Evolutionary conservation across 2,888 invertebrate genomes (phyloP), one percentile per base, ranked within the genome.

Genomic region (Meteorus cinctellus): DNA sequence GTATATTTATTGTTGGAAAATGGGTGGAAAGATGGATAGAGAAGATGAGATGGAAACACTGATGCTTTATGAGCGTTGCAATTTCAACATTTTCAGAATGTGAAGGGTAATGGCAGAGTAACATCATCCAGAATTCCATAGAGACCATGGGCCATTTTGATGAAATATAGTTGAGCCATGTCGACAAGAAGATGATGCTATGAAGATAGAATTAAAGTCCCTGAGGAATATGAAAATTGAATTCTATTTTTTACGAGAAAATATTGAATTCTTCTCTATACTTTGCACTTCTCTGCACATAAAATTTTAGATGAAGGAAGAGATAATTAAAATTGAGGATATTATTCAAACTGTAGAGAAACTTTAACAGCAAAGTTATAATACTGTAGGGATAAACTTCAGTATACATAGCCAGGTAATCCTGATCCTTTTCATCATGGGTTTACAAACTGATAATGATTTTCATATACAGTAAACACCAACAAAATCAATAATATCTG

Each of bases 91-190:
- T 55, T 19, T 55, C 19, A 8, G 19, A 19, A 55, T 55, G 55
- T n/a, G n/a, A 19, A 8, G 19, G 48, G 19, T 55, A 8, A 55
- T 55, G 55, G 19, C 24, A 55, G 19, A 55, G 55, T 55, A 55
- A 55, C 55, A 19, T 55, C 55, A 19, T 55, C 19, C n/a, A 5
- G 55, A 55, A 55, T 55, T n/a, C 55, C 55, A 55, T 55, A 19
- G 19, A 19, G 19, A 55, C 19, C 8, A 1, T 19, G 19, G 55
- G 6, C 19, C 10, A 55, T 55, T 19, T 19, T 55, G 55, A 2
- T 55, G 55, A 19, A 55, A 55, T 55, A 55, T 55, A 19, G 4
- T 55, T 4, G 4, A 8, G 10, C n/a, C 19, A 55, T 19, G 19
- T 55, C 55, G 19, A 55, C 19, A 55, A 55, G 55, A 55, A 55